These are phyloP conservation scores for Bovichtus variegatus DNA, from an alignment of 2,797 vertebrate species.

Conservation along the genomic window DNA sequence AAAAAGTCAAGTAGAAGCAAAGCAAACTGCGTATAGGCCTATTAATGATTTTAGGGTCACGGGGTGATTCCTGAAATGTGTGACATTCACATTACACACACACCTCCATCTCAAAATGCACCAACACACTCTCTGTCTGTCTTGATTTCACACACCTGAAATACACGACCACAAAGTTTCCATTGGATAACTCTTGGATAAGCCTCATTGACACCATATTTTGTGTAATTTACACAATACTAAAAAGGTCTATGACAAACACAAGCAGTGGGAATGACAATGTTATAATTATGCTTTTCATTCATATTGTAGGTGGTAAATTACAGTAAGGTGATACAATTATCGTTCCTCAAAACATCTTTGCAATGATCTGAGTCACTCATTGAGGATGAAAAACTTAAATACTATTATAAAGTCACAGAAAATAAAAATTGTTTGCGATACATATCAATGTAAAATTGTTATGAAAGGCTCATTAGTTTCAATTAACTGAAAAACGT, in stretches of 20 bases:
- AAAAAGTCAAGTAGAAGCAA: slow-evolving; percentile 47
- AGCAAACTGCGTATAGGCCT: slow-evolving; percentile 45
- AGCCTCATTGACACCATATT: too few species aligned
- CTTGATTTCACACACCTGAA: slow-evolving; percentile 18
- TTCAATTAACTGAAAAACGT: too few species aligned
- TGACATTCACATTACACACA: slow-evolving; percentile 39
- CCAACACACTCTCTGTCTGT: background rate
- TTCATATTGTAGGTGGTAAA: background rate
- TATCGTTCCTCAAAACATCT: background rate
- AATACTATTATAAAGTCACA: too few species aligned
- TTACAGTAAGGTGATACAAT: background rate
- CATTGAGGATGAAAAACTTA: background rate
- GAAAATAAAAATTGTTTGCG: too few species aligned
- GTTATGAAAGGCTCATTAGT: too few species aligned
- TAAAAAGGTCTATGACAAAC: background rate
- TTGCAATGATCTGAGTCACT: background rate
- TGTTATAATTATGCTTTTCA: background rate
- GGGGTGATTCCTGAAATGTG: slow-evolving; percentile 28
- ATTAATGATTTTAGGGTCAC: slow-evolving; percentile 51
- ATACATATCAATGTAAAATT: too few species aligned
- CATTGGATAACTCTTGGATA: background rate
- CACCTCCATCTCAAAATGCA: slow-evolving; percentile 32
- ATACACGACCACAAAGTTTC: background rate
- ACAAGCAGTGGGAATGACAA: background rate
- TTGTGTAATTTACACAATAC: background rate